phyloP scores from a whole-genome alignment of 2,888 invertebrate species.

The Selenia dentaria region DNA sequence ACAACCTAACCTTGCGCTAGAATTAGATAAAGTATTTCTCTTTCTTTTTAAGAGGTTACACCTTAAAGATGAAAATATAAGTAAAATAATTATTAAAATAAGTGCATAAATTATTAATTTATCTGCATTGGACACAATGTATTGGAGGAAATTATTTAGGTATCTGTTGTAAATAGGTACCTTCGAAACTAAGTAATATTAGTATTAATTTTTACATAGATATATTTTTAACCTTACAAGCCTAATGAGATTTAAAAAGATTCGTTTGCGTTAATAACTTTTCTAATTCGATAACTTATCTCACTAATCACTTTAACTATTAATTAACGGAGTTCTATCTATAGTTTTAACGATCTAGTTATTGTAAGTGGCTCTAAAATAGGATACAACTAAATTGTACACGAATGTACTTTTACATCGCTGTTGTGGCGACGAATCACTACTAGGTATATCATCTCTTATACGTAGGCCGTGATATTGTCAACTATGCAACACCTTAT shows the following conservation, averaged over 20 bases:
- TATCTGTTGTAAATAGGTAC: no score
- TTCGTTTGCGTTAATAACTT: conserved; percentile 46
- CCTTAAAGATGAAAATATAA: no score
- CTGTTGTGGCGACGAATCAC: conserved; percentile 25
- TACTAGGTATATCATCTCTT: conserved; percentile 27
- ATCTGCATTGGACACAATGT: no score
- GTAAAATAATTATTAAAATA: no score
- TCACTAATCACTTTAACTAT: conserved; percentile 57
- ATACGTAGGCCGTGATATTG: conserved; percentile 68
- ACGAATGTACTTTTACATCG: conserved; percentile 10
- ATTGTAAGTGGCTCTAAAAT: conserved; percentile 38
- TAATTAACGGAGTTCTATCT: conserved; percentile 55
- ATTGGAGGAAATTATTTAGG: no score
- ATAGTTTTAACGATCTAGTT: conserved; percentile 50
- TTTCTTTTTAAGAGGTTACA: no score
- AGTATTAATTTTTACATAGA: no score
- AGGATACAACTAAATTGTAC: conserved; percentile 33
- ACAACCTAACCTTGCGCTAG: no score
- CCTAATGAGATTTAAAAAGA: conserved; percentile 29
- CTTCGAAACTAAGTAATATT: no score
- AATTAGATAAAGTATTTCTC: no score
- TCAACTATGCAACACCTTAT: conserved; percentile 35
- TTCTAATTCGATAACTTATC: conserved; percentile 58
- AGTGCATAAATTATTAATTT: no score
- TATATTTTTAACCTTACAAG: no score